Base-by-base conservation (phyloP, 2,113 vertebrate genomes). In the Cairina moschata region DNA sequence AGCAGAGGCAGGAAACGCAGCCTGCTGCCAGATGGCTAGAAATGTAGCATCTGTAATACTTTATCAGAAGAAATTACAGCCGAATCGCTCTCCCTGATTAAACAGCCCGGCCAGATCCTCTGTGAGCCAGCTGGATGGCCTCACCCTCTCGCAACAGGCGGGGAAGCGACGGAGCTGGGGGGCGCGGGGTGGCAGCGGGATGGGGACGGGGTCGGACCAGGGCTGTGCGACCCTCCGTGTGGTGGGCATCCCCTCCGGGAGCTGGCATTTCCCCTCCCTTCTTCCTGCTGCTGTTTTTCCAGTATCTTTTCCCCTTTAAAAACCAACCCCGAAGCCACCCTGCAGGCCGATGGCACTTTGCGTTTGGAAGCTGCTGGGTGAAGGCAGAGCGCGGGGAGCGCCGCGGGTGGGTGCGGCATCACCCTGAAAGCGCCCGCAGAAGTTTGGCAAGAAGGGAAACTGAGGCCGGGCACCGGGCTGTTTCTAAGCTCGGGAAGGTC, bases 11-110 rank as follows among this genome's bases (percentile, higher is more conserved):
- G 97, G 96, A 96, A 95, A 34, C 68, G 14, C 66, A 50, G 85
- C 56, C 87, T 72, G 87, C 86, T 95, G 97, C 97, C 97, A 96
- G 96, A 97, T 97, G 97, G 97, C 94, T 94, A n/a, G 12, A 93
- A 95, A 88, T 17, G 80, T 4, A 93, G 94, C 96, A 95, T 96
- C 96, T 96, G 97, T 90, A 97, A 94, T 94, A 93, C 90, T 97
- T 94, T 86, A 96, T 96, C 95, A 86, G 96, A 92, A 95, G 97
- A 96, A 96, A 96, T 97, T 93, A 88, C 74, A 25, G 96, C 91
- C 23, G 56, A 96, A 74, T 90, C 28, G 75, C 74, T 56, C 29
- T 73, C 96, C 88, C 84, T 97, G 97, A 98, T 97, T 93, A 88
- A 97, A 93, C 14, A 83, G 76, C 94, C 95, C 60, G 94, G 86